Conservation (phyloP, 1,140 invertebrate species). For the Procambarus virginalis region DNA sequence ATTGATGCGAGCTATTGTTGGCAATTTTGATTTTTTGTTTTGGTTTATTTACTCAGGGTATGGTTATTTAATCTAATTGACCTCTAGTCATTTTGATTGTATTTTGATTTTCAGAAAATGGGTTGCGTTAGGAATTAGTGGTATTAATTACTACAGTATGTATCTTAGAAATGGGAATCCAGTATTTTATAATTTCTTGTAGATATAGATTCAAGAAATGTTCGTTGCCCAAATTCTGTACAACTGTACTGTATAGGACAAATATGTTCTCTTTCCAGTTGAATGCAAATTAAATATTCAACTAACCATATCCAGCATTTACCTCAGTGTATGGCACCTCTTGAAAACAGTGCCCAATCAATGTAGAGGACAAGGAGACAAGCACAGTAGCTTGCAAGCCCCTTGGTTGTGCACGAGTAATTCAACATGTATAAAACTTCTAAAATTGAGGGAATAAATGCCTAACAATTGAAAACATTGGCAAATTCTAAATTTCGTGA, state of each 20-base stretch:
- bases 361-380: not conserved
- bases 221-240: not conserved
- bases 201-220: not conserved
- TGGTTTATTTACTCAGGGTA: too few relatives aligned
- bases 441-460: not conserved
- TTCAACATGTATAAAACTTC: not conserved
- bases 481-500: not conserved
- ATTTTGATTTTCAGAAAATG: not conserved
- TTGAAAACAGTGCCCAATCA: not conserved
- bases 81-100: not conserved
- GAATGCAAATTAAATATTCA: not conserved
- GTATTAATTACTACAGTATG: not conserved
- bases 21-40: too few relatives aligned
- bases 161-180: not conserved
- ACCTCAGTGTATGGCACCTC: not conserved
- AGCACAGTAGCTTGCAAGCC: not conserved
- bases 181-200: not conserved
- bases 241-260: not conserved
- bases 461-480: conserved; percentile 7
- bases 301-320: not conserved
- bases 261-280: not conserved
- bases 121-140: not conserved
- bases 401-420: not conserved
- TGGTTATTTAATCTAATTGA: not conserved
- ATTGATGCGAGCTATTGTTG: too few relatives aligned